Conservation (phyloP, 2,113 vertebrate genomes). For the Lasiurus cinereus region DNA sequence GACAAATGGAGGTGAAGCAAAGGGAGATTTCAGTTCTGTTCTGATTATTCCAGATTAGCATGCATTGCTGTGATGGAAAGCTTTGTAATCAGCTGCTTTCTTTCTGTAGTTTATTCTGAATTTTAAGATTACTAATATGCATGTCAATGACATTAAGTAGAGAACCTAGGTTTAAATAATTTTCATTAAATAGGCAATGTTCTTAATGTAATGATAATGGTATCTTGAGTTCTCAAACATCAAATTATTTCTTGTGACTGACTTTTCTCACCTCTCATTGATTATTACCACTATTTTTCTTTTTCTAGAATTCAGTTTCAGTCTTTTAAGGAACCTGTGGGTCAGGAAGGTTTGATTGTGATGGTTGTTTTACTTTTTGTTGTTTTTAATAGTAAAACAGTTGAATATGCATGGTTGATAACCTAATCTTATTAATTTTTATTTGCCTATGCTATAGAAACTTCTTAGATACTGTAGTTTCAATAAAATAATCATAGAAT, state of each 20-base stretch:
- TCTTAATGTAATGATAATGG: slow-evolving; percentile 71
- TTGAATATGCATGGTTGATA: background rate
- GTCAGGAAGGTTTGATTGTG: background rate
- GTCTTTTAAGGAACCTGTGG: background rate
- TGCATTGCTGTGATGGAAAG: background rate
- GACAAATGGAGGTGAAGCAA: background rate
- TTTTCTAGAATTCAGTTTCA: slow-evolving; percentile 25
- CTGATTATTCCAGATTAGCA: background rate
- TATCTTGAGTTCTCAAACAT: slow-evolving; percentile 73
- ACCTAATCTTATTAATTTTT: slow-evolving; percentile 1
- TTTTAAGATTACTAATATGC: slow-evolving; percentile 35
- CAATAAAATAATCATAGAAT: slow-evolving; percentile 1
- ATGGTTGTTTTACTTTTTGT: background rate
- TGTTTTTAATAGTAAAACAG: background rate
- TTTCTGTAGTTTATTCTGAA: slow-evolving; percentile 54
- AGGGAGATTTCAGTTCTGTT: background rate
- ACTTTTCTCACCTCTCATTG: slow-evolving; percentile 52
- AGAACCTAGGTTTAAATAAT: slow-evolving; percentile 62
- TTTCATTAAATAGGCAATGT: slow-evolving; percentile 61
- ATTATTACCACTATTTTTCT: slow-evolving; percentile 48
- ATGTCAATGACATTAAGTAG: slow-evolving; percentile 46
- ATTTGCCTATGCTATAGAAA: background rate
- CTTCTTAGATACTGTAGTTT: background rate
- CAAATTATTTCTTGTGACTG: slow-evolving; percentile 72
- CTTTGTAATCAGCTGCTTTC: slow-evolving; percentile 39